These are phyloP conservation scores for Hemibagrus guttatus DNA, from an alignment of 2,797 vertebrate genomes.

Conservation along the genomic window DNA sequence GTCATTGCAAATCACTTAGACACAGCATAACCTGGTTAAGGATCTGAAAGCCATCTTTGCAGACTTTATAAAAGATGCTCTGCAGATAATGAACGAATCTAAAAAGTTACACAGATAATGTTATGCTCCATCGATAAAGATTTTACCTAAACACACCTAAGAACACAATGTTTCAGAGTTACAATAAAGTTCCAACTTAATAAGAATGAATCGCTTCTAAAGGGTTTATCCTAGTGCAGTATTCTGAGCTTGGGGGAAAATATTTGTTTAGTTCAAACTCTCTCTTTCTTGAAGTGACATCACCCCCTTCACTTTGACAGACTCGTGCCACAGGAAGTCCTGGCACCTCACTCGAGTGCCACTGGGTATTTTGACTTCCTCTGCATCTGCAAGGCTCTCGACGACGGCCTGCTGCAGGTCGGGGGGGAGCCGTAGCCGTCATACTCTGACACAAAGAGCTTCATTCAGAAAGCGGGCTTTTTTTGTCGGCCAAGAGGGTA, in stretches of 20 bases:
- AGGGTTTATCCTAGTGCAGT: neutral
- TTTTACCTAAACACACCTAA: neutral
- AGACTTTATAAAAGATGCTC: neutral
- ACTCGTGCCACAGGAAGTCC: constrained; percentile 46
- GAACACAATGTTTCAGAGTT: neutral
- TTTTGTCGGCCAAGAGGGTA: constrained; percentile 50
- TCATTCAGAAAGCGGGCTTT: constrained; percentile 56
- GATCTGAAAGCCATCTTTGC: neutral
- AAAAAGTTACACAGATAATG: neutral
- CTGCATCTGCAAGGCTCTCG: constrained; percentile 38
- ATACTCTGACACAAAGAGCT: constrained; percentile 50
- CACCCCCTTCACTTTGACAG: constrained; percentile 22
- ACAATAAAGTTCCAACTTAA: neutral
- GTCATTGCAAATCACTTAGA: neutral
- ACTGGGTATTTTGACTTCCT: constrained; percentile 38
- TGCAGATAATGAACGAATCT: neutral
- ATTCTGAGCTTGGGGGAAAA: neutral
- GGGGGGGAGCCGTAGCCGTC: constrained; percentile 11
- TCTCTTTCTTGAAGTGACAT: constrained; percentile 39
- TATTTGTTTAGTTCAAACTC: neutral
- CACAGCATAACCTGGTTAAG: neutral
- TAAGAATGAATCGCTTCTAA: neutral
- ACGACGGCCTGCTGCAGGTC: constrained; percentile 19
- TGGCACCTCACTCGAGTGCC: constrained; percentile 51
- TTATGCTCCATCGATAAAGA: neutral